Evolutionary conservation across 2,797 vertebrate species (phyloP).

Genomic region (Cuniculus paca): DNA sequence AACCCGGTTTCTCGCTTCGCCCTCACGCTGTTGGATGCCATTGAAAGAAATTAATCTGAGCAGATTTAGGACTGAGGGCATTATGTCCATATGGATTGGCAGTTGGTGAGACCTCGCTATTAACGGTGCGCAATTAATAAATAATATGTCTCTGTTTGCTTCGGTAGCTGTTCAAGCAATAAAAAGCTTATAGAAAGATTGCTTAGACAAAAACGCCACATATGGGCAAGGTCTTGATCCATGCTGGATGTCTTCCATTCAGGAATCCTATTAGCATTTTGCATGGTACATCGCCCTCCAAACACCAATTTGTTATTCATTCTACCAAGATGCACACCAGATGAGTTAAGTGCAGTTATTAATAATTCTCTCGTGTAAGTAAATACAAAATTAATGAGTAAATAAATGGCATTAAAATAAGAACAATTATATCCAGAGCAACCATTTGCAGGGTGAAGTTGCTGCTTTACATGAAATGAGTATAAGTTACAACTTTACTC

Average conservation of each 20-base stretch:
- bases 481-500: not conserved
- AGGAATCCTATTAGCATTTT: conserved; percentile 82
- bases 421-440: not conserved
- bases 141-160: conserved; percentile 84
- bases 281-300: conserved; percentile 63
- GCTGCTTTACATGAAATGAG: not conserved
- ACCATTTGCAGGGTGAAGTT: not conserved
- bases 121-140: conserved; percentile 80
- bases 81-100: conserved; percentile 82
- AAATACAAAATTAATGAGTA: not conserved
- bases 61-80: conserved; percentile 82
- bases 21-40: conserved; percentile 76
- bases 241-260: conserved; percentile 80
- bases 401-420: conserved; percentile 11
- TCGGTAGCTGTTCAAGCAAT: conserved; percentile 79
- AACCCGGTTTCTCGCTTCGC: conserved; percentile 77
- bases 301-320: conserved; percentile 77
- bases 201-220: conserved; percentile 81
- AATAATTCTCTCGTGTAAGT: conserved; percentile 50
- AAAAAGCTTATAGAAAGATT: conserved; percentile 82
- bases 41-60: conserved; percentile 85
- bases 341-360: conserved; percentile 25
- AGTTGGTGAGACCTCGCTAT: conserved; percentile 82
- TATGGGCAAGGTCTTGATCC: conserved; percentile 84
- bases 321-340: conserved; percentile 52